Percentiles rank a stretch among this genome's conserved stretches.
Conservation (phyloP, 2,113 vertebrate species). For the Echinops telfairi region DNA sequence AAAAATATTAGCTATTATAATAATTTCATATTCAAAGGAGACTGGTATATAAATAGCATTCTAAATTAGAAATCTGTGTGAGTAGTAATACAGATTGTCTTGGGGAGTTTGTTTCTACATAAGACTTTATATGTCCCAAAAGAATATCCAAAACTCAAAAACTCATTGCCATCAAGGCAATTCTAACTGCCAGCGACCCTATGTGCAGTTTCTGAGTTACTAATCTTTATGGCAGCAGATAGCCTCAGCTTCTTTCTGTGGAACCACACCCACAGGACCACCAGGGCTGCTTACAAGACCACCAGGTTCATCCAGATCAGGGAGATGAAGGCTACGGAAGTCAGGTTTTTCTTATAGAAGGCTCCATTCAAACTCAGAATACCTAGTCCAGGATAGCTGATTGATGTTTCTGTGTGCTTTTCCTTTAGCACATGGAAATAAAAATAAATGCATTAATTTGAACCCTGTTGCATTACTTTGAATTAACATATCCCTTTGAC, state of each 20-base stretch:
- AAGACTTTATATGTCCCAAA: not conserved
- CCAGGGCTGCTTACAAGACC: no score
- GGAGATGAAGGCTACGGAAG: not conserved
- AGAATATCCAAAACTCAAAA: not conserved
- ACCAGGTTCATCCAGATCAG: not conserved
- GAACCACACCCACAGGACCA: no score
- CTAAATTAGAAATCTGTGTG: not conserved
- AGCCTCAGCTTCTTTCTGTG: no score
- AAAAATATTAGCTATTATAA: not conserved
- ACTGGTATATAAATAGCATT: not conserved
- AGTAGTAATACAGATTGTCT: not conserved
- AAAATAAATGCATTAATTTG: not conserved
- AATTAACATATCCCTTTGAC: not conserved
- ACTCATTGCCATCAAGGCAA: no score
- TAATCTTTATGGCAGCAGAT: no score
- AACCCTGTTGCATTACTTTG: not conserved
- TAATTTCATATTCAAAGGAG: constrained; percentile 27
- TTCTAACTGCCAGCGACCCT: no score
- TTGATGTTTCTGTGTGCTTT: not conserved
- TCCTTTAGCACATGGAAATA: not conserved
- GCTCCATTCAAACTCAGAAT: not conserved
- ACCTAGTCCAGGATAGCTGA: not conserved
- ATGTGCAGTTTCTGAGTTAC: no score
- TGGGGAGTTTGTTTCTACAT: constrained; percentile 1
- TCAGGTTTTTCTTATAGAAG: not conserved